These are phyloP conservation scores for Aviceda subcristata DNA, from an alignment of 2,113 vertebrate genomes.

Conservation along the genomic window DNA sequence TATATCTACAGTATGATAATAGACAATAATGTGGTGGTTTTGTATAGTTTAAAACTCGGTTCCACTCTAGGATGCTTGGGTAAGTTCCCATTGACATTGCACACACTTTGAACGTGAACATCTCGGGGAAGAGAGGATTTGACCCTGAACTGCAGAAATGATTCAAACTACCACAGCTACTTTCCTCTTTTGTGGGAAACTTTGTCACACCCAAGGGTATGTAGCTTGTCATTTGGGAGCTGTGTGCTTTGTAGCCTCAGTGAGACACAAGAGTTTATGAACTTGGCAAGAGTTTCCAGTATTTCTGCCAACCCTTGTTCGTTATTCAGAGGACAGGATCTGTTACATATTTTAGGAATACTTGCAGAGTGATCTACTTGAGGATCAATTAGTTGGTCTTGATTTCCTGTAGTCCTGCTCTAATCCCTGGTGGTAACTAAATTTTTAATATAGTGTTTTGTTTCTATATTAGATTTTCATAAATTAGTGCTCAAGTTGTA, in stretches of 20 bases:
- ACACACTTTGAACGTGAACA: not conserved
- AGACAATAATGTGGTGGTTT: not conserved
- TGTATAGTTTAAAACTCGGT: not conserved
- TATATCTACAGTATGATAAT: too few species aligned
- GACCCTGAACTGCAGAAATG: not conserved
- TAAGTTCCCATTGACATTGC: not conserved
- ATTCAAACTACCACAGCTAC: not conserved
- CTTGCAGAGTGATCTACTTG: not conserved
- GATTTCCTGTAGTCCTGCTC: conserved; percentile 28
- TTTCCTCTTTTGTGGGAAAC: not conserved
- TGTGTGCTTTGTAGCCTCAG: not conserved
- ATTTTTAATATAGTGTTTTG: conserved; percentile 51
- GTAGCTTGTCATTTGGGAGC: not conserved
- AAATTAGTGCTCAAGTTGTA: conserved; percentile 43
- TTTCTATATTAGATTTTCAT: conserved; percentile 60
- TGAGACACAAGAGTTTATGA: not conserved
- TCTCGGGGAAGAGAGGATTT: not conserved
- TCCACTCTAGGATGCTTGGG: not conserved
- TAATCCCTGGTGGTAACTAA: conserved; percentile 20
- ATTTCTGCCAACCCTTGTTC: not conserved
- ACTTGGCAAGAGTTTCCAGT: not conserved
- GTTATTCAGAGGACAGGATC: not conserved
- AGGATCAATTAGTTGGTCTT: conserved; percentile 1
- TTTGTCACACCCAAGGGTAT: not conserved
- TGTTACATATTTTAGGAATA: not conserved